Conservation (phyloP, 2,797 vertebrate species). For the Melanotaenia boesemani region DNA sequence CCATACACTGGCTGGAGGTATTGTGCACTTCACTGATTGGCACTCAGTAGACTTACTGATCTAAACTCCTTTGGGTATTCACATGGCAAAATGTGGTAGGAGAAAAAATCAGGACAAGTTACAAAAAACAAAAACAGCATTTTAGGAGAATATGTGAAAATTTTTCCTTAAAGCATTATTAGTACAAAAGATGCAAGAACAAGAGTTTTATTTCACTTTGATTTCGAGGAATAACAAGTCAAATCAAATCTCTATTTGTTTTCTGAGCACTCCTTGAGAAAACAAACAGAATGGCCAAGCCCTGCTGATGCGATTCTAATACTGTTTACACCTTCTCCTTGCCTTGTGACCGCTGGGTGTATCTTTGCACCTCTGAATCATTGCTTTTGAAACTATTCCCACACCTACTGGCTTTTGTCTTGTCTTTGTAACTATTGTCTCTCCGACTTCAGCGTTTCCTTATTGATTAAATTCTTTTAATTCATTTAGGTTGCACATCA, state of each 20-base stretch:
- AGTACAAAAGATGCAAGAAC: background rate
- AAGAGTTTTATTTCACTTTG: slow-evolving; percentile 9
- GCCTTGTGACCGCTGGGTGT: slow-evolving; percentile 57
- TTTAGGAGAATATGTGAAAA: background rate
- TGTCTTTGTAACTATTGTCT: slow-evolving; percentile 46
- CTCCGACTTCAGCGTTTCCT: slow-evolving; percentile 32
- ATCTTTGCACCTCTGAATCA: slow-evolving; percentile 65
- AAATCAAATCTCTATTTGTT: slow-evolving; percentile 34
- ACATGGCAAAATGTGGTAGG: slow-evolving; percentile 27
- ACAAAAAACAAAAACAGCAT: slow-evolving; percentile 1
- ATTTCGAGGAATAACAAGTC: background rate
- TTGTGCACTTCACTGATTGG: slow-evolving; percentile 57
- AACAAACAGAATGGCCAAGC: slow-evolving; percentile 50
- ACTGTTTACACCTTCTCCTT: slow-evolving; percentile 71
- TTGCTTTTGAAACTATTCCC: slow-evolving; percentile 54
- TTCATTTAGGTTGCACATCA: slow-evolving; percentile 29
- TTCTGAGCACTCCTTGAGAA: slow-evolving; percentile 43
- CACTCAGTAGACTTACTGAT: slow-evolving; percentile 53
- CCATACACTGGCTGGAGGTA: slow-evolving; percentile 68
- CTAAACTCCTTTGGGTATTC: slow-evolving; percentile 37
- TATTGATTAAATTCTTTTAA: slow-evolving; percentile 19
- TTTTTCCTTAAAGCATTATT: background rate
- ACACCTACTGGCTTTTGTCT: slow-evolving; percentile 52
- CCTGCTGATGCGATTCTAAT: slow-evolving; percentile 65
- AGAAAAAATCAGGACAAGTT: slow-evolving; percentile 15